Conservation (phyloP, 2,113 vertebrate species). For the Pseudorhombus dupliciocellatus region DNA sequence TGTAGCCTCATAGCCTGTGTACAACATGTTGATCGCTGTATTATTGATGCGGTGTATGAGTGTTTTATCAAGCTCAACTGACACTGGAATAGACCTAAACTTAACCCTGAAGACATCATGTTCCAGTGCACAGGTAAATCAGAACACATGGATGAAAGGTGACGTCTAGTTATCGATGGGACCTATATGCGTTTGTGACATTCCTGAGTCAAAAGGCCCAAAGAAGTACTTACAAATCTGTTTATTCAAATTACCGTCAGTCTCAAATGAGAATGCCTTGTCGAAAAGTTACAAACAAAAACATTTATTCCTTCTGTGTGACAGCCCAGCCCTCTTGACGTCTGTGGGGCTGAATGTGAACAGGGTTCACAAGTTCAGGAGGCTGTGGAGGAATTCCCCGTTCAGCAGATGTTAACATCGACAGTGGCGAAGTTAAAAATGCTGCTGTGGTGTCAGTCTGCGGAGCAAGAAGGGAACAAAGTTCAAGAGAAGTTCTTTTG, state of each 20-base stretch:
- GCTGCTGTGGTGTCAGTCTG: background rate
- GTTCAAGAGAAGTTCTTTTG: constrained; percentile 49
- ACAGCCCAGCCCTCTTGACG: constrained; percentile 29
- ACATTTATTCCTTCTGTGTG: background rate
- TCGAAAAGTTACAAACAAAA: background rate
- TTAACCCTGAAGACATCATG: constrained; percentile 15
- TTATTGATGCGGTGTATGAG: constrained; percentile 56
- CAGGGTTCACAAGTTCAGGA: constrained; percentile 52
- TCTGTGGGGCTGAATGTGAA: constrained; percentile 44
- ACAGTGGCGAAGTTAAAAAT: constrained; percentile 12
- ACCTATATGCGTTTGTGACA: background rate
- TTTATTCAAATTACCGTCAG: background rate
- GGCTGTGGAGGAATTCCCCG: constrained; percentile 30
- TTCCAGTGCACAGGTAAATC: background rate
- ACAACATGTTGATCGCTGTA: constrained; percentile 51
- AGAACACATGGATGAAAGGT: background rate
- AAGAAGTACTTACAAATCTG: background rate
- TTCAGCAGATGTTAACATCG: constrained; percentile 34
- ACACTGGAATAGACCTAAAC: constrained; percentile 41
- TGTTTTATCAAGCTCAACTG: constrained; percentile 27
- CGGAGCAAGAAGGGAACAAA: constrained; percentile 28
- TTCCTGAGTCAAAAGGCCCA: too few relatives aligned
- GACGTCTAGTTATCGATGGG: too few relatives aligned
- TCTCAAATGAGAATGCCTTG: background rate
- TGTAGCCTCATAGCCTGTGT: constrained; percentile 34